Base-by-base conservation (phyloP, 1,140 invertebrate species). In the Drosophila pandora region DNA sequence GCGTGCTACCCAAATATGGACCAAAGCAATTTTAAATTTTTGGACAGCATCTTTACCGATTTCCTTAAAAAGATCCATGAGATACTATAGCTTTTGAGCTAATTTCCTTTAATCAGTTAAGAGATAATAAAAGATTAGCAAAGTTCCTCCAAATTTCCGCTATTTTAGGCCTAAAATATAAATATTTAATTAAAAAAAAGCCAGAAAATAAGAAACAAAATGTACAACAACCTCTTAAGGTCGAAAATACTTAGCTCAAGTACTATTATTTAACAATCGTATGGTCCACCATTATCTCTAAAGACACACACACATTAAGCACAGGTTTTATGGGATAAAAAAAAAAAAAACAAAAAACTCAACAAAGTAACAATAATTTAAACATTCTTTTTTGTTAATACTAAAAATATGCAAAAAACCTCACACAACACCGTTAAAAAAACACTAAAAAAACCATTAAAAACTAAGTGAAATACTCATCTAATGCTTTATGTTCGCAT, bases 311-410 rank as follows among this genome's bases (percentile, higher is more conserved):
- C 37, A 9, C 22, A 23, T 34, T 30, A 71, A 75, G 72, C 72
- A 75, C 72, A 75, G 75, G 62, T 75, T 75, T 75, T 67, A 62
- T 47, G 61, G 34, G 37, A 57, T 41, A 28, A 43, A 8, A 43
- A 47, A 8, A 47, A 8, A 12, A 12, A 49, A 8, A 25, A 50
- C 17, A 17, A 34, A 17, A 69, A 21, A 70, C 10, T 43, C n/a
- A 17, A 23, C 2, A 13, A 50, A 62, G 49, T 70, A 59, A 70
- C 37, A 43, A 21, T 45, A 45, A 63, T 52, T 50, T 34, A 56
- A 63, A 63, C 9, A 62, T 53, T 47, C 4, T 30, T 74, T 57
- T 57, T 57, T 64, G 45, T 74, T 56, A 23, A 12, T 74, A 75
- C 71, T 74, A 74, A 74, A 74, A 64, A 17, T 54, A 56, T 22